phyloP scores from a whole-genome alignment of 2,797 vertebrate species.

The Notolepis coatsorum region DNA sequence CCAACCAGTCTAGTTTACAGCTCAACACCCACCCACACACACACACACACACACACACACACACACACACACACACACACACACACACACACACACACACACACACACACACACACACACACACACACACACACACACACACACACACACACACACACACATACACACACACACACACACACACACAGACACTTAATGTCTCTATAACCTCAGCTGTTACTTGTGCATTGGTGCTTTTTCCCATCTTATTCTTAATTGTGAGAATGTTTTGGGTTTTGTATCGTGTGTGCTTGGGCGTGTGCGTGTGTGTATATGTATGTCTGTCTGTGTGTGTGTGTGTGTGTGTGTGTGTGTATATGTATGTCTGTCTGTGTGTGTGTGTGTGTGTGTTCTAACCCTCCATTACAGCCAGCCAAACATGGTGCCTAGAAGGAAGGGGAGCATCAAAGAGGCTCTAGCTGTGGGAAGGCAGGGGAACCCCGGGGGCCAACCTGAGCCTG shows the following conservation, averaged over 20 bases:
- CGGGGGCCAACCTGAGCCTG: constrained; percentile 73
- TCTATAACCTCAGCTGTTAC: background rate
- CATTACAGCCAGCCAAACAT: constrained; percentile 65
- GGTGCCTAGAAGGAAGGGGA: constrained; percentile 73
- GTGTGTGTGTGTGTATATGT: constrained; percentile 4
- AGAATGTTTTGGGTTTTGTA: no score
- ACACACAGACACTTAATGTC: background rate
- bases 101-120: background rate
- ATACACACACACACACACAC: background rate
- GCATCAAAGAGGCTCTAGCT: constrained; percentile 75
- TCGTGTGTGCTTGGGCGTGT: background rate
- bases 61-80: background rate
- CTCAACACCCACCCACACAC: no score
- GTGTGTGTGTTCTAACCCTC: constrained; percentile 78
- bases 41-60: no score
- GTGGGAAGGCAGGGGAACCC: constrained; percentile 74
- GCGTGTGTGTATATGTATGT: background rate
- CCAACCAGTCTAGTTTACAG: background rate
- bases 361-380: background rate
- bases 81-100: background rate
- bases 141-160: background rate
- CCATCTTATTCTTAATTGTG: background rate
- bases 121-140: background rate
- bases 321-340: background rate
- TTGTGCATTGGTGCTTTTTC: background rate